Percentiles rank a stretch among this genome's conserved stretches.
Conservation (phyloP, 2,888 invertebrate species). For the Apamea epomidion region DNA sequence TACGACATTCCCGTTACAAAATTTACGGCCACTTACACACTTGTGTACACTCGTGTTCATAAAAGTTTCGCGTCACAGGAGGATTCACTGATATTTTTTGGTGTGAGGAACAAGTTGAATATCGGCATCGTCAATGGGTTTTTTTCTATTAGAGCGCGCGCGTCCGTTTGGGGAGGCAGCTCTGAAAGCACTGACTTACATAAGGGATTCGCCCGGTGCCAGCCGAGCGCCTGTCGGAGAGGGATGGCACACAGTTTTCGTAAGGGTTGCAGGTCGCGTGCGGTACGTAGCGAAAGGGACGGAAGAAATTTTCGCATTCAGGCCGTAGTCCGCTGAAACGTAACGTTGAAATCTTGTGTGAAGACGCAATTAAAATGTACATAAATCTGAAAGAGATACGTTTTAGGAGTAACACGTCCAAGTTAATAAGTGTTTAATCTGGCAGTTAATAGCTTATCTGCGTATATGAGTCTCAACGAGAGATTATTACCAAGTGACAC, state of each 20-base stretch:
- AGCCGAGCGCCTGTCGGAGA: slow-evolving; percentile 80
- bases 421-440: slow-evolving; percentile 81
- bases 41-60: slow-evolving; percentile 73
- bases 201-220: slow-evolving; percentile 87
- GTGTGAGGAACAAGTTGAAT: slow-evolving; percentile 64
- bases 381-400: slow-evolving; percentile 84
- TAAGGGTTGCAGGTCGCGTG: slow-evolving; percentile 81
- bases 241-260: slow-evolving; percentile 80
- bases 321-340: slow-evolving; percentile 76
- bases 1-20: slow-evolving; percentile 74
- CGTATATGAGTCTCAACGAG: slow-evolving; percentile 37
- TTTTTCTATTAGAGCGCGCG: slow-evolving; percentile 67
- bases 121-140: slow-evolving; percentile 78
- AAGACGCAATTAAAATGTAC: slow-evolving; percentile 89
- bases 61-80: slow-evolving; percentile 74
- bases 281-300: slow-evolving; percentile 80
- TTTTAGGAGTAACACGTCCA: slow-evolving; percentile 75
- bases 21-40: slow-evolving; percentile 74
- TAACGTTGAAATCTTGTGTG: slow-evolving; percentile 85
- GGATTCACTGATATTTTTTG: slow-evolving; percentile 69
- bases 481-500: slow-evolving; percentile 27
- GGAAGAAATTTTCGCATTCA: slow-evolving; percentile 82
- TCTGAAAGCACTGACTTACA: slow-evolving; percentile 87
- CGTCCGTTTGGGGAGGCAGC: slow-evolving; percentile 73
- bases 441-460: slow-evolving; percentile 73